Base-by-base conservation (phyloP, 2,797 vertebrate species). In the Dromococcyx pavoninus region DNA sequence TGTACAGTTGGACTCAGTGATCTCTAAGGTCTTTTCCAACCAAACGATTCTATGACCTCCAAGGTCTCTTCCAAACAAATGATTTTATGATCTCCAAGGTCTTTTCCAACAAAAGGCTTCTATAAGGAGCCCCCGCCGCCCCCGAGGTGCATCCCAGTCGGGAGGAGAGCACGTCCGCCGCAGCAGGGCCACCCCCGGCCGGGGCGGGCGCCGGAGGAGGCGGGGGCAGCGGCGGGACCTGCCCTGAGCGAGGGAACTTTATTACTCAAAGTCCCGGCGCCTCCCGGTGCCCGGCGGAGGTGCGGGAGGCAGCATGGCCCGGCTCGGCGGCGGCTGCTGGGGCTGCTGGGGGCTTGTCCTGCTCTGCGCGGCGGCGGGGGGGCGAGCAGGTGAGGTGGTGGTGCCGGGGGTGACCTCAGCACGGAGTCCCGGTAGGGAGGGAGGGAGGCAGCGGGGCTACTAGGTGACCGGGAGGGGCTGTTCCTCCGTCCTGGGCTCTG, bases 171-270 rank as follows among this genome's bases (percentile, higher is more conserved):
- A 14, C 72, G 37, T 33, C 18, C 17, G n/a, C 5, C 35, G 23
- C 30, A 2, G 4, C 64, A 8, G 17, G 15, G 37, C 32, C 82
- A 67, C 24, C 48, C 23, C 21, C 35, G 17, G 17, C 69, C 35
- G 48, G 93, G 91, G 86, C 92, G 92, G 86, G 92, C 41, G 54
- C 60, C 60, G 18, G 25, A 79, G 92, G 86, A 88, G 97, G 95
- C 95, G 95, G 92, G 86, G 54, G 93, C 70, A 86, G 88, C 57
- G 30, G 62, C 33, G 62, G 74, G 95, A 94, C 95, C 95, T 93
- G 93, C 94, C 89, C 91, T 33, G 81, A 64, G 66, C 11, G 3
- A 85, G 71, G 27, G 22, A 93, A 89, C 78, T 95, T 93, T 48
- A 10, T 48, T 24, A 41, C 44, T 62, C 89, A 57, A 95, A 88